phyloP scores from a whole-genome alignment of 2,113 vertebrate species.

The Lasiurus cinereus region DNA sequence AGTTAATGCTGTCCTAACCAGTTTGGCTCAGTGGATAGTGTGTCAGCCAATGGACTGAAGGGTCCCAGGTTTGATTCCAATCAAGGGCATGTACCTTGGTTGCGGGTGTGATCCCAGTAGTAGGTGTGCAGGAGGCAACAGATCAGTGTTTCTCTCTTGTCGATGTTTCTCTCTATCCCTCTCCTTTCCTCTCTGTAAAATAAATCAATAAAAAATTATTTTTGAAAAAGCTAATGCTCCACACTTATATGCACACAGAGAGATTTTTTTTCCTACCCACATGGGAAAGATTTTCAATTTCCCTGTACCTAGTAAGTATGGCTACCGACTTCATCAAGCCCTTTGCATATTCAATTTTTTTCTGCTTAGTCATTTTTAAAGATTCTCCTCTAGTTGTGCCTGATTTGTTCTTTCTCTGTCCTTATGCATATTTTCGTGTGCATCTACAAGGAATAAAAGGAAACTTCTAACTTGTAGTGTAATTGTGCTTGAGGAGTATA shows the following conservation, averaged over 20 bases:
- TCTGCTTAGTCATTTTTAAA: conserved; percentile 78
- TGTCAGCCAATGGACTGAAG: too few species aligned
- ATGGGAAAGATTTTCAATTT: conserved; percentile 43
- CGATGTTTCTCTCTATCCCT: too few species aligned
- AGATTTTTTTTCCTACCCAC: conserved; percentile 15
- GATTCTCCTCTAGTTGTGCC: conserved; percentile 53
- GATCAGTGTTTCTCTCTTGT: too few species aligned
- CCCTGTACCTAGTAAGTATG: neutral
- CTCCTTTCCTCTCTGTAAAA: too few species aligned
- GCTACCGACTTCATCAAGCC: conserved; percentile 62
- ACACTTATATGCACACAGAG: neutral
- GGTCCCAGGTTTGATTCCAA: too few species aligned
- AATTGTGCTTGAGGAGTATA: conserved; percentile 78
- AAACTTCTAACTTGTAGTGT: conserved; percentile 82
- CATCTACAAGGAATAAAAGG: conserved; percentile 71
- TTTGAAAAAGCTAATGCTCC: conserved; percentile 45
- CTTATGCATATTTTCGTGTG: conserved; percentile 72
- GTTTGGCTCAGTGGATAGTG: too few species aligned
- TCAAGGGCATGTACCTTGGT: too few species aligned
- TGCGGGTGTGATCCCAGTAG: too few species aligned
- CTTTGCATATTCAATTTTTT: conserved; percentile 71
- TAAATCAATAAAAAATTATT: neutral
- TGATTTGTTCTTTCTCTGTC: conserved; percentile 72
- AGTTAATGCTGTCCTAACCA: neutral
- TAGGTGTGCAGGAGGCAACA: too few species aligned